Conservation (phyloP, 2,888 invertebrate genomes). For the Nymphalis polychloros region DNA sequence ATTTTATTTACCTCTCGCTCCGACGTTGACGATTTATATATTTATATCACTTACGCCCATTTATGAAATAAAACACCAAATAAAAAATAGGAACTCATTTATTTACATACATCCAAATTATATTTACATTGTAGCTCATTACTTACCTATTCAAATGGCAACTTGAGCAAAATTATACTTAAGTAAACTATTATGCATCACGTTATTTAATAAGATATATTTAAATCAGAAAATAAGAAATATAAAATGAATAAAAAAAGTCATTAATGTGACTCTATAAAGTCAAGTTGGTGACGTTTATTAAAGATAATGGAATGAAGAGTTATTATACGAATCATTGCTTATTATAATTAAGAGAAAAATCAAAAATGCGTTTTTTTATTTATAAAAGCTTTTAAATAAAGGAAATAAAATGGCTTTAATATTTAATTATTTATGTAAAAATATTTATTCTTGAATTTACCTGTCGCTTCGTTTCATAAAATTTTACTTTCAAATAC, state of each 20-base stretch:
- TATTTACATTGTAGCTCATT: constrained; percentile 66
- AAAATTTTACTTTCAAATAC: no score
- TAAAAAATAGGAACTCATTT: constrained; percentile 78
- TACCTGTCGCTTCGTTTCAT: no score
- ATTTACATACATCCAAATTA: constrained; percentile 68
- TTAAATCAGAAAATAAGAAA: constrained; percentile 36
- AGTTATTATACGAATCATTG: no score
- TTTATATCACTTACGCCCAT: not conserved
- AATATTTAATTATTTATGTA: no score
- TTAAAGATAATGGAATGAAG: not conserved
- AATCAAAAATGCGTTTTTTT: no score
- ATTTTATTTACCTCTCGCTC: no score
- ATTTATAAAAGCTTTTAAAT: no score
- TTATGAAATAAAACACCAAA: constrained; percentile 55
- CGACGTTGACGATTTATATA: no score
- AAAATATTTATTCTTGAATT: no score
- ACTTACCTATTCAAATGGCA: constrained; percentile 67
- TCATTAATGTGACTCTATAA: constrained; percentile 20
- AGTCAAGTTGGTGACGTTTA: not conserved
- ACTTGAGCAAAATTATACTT: constrained; percentile 72
- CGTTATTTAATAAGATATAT: constrained; percentile 40
- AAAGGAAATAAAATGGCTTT: no score
- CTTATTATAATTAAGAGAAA: no score
- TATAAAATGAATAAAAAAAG: constrained; percentile 21
- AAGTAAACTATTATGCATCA: constrained; percentile 53